Conservation (phyloP, 2,888 invertebrate genomes). For the Oasisia sp. region DNA sequence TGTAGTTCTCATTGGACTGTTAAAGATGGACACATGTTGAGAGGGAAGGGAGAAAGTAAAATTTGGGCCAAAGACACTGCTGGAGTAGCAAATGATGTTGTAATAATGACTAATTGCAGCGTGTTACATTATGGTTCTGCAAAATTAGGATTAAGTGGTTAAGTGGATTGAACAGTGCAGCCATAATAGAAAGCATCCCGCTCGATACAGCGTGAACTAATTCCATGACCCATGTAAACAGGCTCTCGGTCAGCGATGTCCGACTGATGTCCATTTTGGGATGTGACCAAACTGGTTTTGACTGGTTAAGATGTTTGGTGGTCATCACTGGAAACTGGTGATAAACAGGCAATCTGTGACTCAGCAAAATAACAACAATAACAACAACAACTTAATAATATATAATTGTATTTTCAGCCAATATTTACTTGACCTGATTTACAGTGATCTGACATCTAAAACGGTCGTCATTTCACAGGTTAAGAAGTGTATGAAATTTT, state of each 20-base stretch:
- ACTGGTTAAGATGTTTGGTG: background rate
- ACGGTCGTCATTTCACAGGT: background rate
- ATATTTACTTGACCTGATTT: background rate
- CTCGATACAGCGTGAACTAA: background rate
- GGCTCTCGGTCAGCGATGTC: background rate
- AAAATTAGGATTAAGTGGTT: background rate
- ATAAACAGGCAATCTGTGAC: no score
- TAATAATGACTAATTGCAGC: background rate
- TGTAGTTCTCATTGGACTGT: no score
- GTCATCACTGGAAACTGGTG: background rate
- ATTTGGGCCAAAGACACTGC: background rate
- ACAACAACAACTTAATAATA: background rate
- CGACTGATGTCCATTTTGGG: background rate
- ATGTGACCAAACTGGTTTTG: background rate
- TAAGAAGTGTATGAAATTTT: background rate
- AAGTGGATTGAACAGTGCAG: background rate
- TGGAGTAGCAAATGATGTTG: background rate
- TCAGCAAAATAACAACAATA: no score
- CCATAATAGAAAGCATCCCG: background rate
- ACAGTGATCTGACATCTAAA: background rate
- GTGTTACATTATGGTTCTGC: background rate
- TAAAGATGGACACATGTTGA: no score
- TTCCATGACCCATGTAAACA: background rate
- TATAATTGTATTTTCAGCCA: background rate
- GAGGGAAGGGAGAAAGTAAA: background rate